Evolutionary conservation across 2,113 vertebrate genomes (phyloP).

Genomic region (Ochotona princeps): DNA sequence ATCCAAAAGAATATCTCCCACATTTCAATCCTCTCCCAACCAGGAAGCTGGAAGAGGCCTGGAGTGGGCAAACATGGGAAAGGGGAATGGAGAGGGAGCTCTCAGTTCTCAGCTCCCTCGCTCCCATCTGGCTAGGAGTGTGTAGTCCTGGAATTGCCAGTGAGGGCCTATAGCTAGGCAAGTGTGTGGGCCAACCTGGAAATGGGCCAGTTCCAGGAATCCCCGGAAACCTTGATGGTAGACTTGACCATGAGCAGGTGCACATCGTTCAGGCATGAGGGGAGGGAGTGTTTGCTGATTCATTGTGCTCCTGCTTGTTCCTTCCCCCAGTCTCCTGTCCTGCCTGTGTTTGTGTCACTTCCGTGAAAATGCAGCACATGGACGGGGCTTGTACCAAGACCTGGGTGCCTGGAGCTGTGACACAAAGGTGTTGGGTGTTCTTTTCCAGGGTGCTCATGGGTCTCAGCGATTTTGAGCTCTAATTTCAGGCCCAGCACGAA

Average conservation of each 20-base stretch:
- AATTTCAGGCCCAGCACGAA: slow-evolving; percentile 33
- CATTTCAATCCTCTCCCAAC: neutral
- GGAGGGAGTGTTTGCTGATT: neutral
- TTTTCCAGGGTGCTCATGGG: slow-evolving; percentile 15
- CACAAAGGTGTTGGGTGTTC: neutral
- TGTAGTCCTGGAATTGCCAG: neutral
- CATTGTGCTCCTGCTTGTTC: accelerated
- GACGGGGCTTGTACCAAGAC: neutral
- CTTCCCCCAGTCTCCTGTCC: neutral
- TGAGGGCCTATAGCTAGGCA: neutral
- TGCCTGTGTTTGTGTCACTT: neutral
- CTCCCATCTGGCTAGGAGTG: neutral
- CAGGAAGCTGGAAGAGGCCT: neutral
- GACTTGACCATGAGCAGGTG: neutral
- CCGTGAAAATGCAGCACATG: neutral
- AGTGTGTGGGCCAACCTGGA: neutral
- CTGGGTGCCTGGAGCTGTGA: neutral
- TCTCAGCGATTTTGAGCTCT: slow-evolving; percentile 17
- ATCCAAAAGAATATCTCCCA: neutral
- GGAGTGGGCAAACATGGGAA: neutral
- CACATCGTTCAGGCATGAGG: neutral
- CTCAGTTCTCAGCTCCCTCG: neutral
- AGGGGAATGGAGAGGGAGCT: neutral
- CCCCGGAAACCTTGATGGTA: neutral
- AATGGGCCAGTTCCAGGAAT: neutral